phyloP scores from a whole-genome alignment of 2,113 vertebrate species.

The Scolopax mira region DNA sequence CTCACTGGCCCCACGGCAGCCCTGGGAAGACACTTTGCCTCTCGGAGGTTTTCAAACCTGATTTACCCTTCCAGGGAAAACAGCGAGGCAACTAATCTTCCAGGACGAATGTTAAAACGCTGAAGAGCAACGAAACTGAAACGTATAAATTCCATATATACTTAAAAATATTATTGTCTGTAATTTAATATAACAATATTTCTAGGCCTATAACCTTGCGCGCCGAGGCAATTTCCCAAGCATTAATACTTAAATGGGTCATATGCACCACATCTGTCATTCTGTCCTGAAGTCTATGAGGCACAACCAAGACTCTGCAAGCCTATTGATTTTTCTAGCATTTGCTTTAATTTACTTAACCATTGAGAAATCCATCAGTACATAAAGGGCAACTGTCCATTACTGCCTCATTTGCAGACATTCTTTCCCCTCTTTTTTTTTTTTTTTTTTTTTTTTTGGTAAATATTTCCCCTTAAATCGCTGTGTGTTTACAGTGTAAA shows the following conservation, averaged over 20 bases:
- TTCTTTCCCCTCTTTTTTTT: conserved; percentile 68
- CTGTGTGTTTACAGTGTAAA: conserved; percentile 82
- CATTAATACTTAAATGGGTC: conserved; percentile 87
- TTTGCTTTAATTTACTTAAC: conserved; percentile 90
- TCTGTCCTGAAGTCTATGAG: conserved; percentile 88
- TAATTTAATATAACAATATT: conserved; percentile 81
- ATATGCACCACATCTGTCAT: conserved; percentile 90
- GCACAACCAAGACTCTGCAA: conserved; percentile 85
- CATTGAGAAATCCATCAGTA: conserved; percentile 87
- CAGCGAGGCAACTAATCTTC: conserved; percentile 72
- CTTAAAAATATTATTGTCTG: conserved; percentile 81
- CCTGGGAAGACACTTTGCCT: conserved; percentile 47
- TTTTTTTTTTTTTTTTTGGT: conserved; percentile 58
- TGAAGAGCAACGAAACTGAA: conserved; percentile 73
- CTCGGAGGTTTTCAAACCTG: conserved; percentile 54
- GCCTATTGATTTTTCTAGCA: conserved; percentile 89
- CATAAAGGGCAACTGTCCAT: conserved; percentile 89
- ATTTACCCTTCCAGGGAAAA: conserved; percentile 63
- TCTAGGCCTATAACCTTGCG: conserved; percentile 79
- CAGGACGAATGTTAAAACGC: conserved; percentile 59
- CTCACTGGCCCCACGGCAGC: background rate
- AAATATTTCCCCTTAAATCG: conserved; percentile 78
- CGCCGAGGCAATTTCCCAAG: conserved; percentile 78
- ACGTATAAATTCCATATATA: conserved; percentile 74
- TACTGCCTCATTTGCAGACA: conserved; percentile 82